Evolutionary conservation across 1,140 invertebrate genomes (phyloP), one percentile per base, ranked within the genome.

Genomic region (Drosophila repleta): DNA sequence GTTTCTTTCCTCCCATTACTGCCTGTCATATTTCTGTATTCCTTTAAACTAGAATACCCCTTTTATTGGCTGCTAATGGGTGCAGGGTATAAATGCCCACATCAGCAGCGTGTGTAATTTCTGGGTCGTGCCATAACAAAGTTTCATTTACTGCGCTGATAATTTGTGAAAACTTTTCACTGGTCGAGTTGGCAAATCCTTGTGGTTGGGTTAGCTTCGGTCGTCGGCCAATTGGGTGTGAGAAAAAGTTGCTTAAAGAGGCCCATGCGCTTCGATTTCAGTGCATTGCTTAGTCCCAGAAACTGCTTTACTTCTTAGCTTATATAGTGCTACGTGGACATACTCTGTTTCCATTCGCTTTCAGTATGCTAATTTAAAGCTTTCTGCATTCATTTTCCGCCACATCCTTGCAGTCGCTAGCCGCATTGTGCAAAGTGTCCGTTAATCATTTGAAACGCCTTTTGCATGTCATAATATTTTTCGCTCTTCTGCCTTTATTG

Each of bases 391-490:
- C 11, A 29, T 35, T 15, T 8, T 64, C 29, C 20, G 5, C 2
- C 8, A 15, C n/a, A 5, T 41, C 13, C 3, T 17, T 48, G 37
- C 52, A 51, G 57, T 21, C 13, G 46, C 65, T 72, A 56, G 13
- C 11, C 26, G 26, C 29, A 29, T n/a, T n/a, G n/a, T 29, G 26
- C 5, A 5, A 29, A 29, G 26, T 29, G 26, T 29, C 5, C 15
- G n/a, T 41, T 15, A 17, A 15, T 41, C 39, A 17, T 15, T 57
- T 2, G 37, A 32, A 72, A 81, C 82, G 82, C 82, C 82, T 79
- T 87, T 88, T 87, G 53, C 82, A 65, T 87, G 82, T 85, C 82
- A 88, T 87, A 78, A 87, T 87, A 80, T 72, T 82, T 75, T 78
- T 72, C 65, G 53, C 43, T 63, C 15, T 68, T 52, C 46, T 32